Base-by-base conservation (phyloP, 2,888 invertebrate genomes). In the Pristionchus maxplancki region DNA sequence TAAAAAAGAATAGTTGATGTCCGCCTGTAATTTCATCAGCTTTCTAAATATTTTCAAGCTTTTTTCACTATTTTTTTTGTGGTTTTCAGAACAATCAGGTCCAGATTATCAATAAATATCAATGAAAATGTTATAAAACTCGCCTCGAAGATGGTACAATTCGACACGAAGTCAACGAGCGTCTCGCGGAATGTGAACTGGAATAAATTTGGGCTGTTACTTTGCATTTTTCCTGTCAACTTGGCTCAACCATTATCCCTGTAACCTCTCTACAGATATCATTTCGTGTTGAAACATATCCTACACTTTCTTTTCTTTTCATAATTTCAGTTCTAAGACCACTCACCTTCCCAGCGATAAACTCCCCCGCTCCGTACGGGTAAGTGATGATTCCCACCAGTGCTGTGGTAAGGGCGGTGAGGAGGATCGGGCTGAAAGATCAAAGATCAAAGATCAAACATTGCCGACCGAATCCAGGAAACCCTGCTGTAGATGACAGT, bases 331-430 rank as follows among this genome's bases (percentile, higher is more conserved):
- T 24, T 20, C 53, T 20, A 53, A 53, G 58, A n/a, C 9, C 58
- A 58, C 71, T 9, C 8, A 88, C 92, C 95, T 93, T 95, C 92
- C 95, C 95, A 78, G 95, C 95, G 92, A 95, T 95, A 91, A 97
- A 99, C 95, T 97, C 97, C 1, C 99, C 98, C 37, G 97, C 96
- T 24, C 98, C 98, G 88, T 97, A 96, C 0, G 98, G 99, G 95
- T 98, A 99, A 53, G 97, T 97, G 0, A 97, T 96, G 1, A 92
- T 82, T 1, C 90, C 90, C 37, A 91, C 90, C 20, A 91, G 87
- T 17, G 88, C 89, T 6, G 92, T 83, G 24, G 89, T 89, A 48
- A 90, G 84, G 17, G 78, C 89, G 20, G 92, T 92, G 89, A 90
- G 91, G 17, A 87, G 48, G 62, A 92, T 89, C 28, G 90, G 91